These are phyloP conservation scores for Tinea semifulvella DNA, from an alignment of 2,888 invertebrate species.

Conservation along the genomic window DNA sequence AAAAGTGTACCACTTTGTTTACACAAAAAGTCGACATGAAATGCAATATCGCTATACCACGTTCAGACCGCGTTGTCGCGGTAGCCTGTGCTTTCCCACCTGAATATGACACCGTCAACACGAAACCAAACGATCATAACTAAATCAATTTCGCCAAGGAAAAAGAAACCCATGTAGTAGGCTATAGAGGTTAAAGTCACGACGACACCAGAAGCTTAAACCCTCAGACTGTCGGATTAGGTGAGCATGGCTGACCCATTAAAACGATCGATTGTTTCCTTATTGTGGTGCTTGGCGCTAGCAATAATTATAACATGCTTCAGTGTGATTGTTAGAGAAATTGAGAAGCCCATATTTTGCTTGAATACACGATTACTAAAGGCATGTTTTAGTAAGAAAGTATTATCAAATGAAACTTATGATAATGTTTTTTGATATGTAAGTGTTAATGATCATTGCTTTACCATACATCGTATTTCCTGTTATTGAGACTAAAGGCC, in stretches of 20 bases:
- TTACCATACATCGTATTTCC: background rate
- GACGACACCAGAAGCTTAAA: constrained; percentile 26
- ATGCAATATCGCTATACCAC: constrained; percentile 53
- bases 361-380: too few species aligned
- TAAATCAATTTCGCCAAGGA: constrained; percentile 24
- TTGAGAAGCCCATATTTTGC: background rate
- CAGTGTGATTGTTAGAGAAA: constrained; percentile 25
- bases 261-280: constrained; percentile 67
- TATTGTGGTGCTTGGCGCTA: constrained; percentile 44
- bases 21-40: constrained; percentile 47
- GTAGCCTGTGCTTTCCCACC: constrained; percentile 64
- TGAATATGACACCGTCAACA: constrained; percentile 55
- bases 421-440: background rate
- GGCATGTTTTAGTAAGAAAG: background rate
- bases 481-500: background rate
- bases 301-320: constrained; percentile 39
- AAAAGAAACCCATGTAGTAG: constrained; percentile 33
- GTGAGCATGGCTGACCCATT: constrained; percentile 62
- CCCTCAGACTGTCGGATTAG: constrained; percentile 54
- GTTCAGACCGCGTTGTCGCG: constrained; percentile 38
- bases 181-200: constrained; percentile 37
- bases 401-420: background rate
- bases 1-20: constrained; percentile 31
- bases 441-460: background rate
- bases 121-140: constrained; percentile 39